Base-by-base conservation (phyloP, 2,797 vertebrate species). In the Syngnathus acus region DNA sequence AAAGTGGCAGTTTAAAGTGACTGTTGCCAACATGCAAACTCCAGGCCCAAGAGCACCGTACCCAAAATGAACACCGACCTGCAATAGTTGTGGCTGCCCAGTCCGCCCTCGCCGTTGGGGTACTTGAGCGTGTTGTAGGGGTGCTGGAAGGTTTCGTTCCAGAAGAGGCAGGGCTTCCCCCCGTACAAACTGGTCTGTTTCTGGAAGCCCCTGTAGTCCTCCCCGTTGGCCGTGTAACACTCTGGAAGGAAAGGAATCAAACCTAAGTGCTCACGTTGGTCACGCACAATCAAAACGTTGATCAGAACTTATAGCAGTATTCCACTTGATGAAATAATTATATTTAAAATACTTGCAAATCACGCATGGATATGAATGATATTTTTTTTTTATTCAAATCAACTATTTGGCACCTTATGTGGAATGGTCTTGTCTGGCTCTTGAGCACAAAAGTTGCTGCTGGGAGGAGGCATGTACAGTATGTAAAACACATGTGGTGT, bases 81-180 rank as follows among this genome's bases (percentile, higher is more conserved):
- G 95, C 96, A 98, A 79, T 93, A 97, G 90, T 98, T 98, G 81
- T 98, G 96, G 14, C 91, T 91, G 37, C 96, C 96, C 64, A 98
- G 86, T n/a, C 96, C 96, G 16, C 95, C 95, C 76, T 98, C 95
- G 81, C 94, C 96, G 5, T 95, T 94, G 68, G 93, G 94, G 81
- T 98, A 98, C 82, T 96, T 98, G 81, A 94, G 79, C 69, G 96
- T 98, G 81, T 98, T 98, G 83, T 96, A 98, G 0, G 96, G 95
- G 82, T 97, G 95, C 83, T 97, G 93, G 85, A 96, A 96, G 69
- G 96, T 98, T 88, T 98, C 95, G 14, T 96, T 98, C 96, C 96
- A 98, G 86, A 92, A 97, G 7, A 98, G 94, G 78, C 95, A 98
- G 64, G 95, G 93, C 81, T 95, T 97, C 38, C 95, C 95, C 13